Evolutionary conservation across 2,113 vertebrate genomes (phyloP), one percentile per base, ranked within the genome.

Genomic region (Nyctereutes procyonoides): DNA sequence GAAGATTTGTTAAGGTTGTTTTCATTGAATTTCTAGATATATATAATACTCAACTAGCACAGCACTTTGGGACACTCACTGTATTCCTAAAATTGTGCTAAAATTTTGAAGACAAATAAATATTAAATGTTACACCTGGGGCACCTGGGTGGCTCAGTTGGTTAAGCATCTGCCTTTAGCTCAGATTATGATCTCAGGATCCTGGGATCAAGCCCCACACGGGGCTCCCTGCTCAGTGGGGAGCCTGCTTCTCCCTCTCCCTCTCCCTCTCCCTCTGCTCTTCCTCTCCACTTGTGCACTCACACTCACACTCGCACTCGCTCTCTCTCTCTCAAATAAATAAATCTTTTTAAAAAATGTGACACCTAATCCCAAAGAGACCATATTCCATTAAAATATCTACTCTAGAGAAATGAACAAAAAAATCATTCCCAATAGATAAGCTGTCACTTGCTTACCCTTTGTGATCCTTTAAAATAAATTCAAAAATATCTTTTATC

Each of bases 91-190:
- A 76, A 87, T 43, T 38, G 4, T 1, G 1, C 62, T 82, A 81
- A 84, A 74, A 15, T 30, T 43, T 95, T 26, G 94, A 86, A 35
- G 71, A 62, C 26, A 93, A 94, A 93, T 35, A 92, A 91, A 83
- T 79, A 48, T 38, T 65, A 86, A 82, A 83, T 24, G 81, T 69
- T 22, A 63, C 7, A 82, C 56, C 28, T 82, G 43, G 43, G 43
- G 43, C 43, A 43, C 43, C 43, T 43, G 43, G 43, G 43, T 43
- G 43, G 43, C 43, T 43, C 43, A 43, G 43, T 43, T 43, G 43
- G 43, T 43, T 43, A 43, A 43, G 43, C 5, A 43, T 43, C 43
- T 43, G 43, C 43, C 43, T 43, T 43, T 43, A 43, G 43, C 43
- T 43, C 43, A 43, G 43, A 43, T 43, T 43, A 43, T 43, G 43